A percentile compares a stretch with the other conserved stretches of the same genome.
These are phyloP conservation scores for Hypothenemus hampei DNA, from an alignment of 1,140 invertebrate species.

Conservation along the genomic window DNA sequence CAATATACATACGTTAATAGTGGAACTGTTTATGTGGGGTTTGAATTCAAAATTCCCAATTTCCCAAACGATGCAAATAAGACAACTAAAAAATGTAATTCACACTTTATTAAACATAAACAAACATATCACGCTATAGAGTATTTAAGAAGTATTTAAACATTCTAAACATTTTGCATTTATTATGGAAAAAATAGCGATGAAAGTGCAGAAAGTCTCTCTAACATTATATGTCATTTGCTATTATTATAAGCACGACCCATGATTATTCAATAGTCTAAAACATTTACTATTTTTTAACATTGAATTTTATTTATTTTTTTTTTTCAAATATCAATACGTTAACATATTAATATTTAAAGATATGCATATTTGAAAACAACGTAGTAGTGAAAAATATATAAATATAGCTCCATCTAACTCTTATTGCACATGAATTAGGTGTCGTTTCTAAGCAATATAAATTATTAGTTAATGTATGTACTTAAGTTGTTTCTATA, in stretches of 20 bases:
- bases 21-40: too few relatives aligned
- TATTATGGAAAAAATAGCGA: conserved; percentile 39
- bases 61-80: too few relatives aligned
- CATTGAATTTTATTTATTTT: conserved; percentile 24
- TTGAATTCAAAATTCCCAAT: too few relatives aligned
- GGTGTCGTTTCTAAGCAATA: too few relatives aligned
- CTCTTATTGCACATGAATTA: conserved; percentile 2
- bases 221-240: conserved; percentile 28
- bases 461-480: too few relatives aligned
- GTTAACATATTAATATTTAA: conserved; percentile 28
- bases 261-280: conserved; percentile 14
- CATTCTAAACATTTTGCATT: conserved; percentile 42
- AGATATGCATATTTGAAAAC: conserved; percentile 9
- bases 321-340: conserved; percentile 25
- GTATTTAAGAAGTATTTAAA: conserved; percentile 38
- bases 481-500: too few relatives aligned
- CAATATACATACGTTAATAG: too few relatives aligned
- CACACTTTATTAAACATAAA: conserved; percentile 44
- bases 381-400: background rate
- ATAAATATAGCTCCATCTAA: conserved; percentile 5
- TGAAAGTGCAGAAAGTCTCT: conserved; percentile 36
- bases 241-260: conserved; percentile 24
- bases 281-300: too few relatives aligned
- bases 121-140: conserved; percentile 36
- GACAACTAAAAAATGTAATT: conserved; percentile 25